These are phyloP conservation scores for Coreoperca whiteheadi DNA, from an alignment of 2,113 vertebrate genomes.

Conservation along the genomic window DNA sequence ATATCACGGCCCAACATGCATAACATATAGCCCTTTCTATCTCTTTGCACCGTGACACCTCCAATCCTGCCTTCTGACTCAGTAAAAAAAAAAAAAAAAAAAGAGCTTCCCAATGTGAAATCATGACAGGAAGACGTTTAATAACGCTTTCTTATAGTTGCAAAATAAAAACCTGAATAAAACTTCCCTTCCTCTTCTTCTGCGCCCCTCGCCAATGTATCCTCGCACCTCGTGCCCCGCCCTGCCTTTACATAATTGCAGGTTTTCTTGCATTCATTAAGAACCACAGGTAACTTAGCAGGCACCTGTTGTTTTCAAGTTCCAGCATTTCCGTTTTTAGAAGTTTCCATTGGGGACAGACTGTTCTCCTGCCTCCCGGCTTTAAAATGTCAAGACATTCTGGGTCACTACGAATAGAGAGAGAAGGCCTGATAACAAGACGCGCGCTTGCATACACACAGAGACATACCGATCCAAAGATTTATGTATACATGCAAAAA, in stretches of 20 bases:
- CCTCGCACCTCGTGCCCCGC: too few species aligned
- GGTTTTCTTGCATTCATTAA: background rate
- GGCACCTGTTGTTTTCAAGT: constrained; percentile 48
- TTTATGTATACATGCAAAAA: background rate
- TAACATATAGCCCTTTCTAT: background rate
- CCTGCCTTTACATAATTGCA: too few species aligned
- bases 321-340: constrained; percentile 44
- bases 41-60: background rate
- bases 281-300: background rate
- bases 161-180: background rate
- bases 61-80: background rate
- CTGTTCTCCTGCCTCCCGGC: constrained; percentile 30
- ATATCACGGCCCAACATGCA: background rate
- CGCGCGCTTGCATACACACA: background rate
- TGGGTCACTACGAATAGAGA: constrained; percentile 30
- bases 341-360: constrained; percentile 53
- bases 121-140: constrained; percentile 8
- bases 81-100: background rate
- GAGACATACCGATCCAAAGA: background rate
- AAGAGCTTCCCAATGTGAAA: background rate
- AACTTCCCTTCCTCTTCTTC: background rate
- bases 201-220: too few species aligned
- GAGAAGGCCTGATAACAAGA: background rate
- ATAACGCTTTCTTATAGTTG: background rate
- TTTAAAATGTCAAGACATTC: constrained; percentile 55